phyloP scores from a whole-genome alignment of 2,113 vertebrate species.

The Leptosomus discolor region DNA sequence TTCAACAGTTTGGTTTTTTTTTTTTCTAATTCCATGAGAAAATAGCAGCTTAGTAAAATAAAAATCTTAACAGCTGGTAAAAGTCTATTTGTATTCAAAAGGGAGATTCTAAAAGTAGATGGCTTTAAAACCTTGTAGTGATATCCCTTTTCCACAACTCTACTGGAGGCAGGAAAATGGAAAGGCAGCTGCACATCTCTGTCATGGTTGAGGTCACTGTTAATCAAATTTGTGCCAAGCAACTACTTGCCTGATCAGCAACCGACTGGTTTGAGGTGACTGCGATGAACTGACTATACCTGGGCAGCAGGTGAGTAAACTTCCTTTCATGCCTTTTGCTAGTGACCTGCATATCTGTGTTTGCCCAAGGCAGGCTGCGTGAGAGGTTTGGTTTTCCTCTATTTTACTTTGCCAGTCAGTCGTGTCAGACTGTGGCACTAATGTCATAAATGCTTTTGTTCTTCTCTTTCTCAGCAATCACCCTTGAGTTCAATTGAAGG shows the following conservation, averaged over 20 bases:
- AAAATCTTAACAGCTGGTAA: background rate
- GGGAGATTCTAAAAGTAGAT: background rate
- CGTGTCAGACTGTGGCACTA: background rate
- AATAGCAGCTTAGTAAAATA: background rate
- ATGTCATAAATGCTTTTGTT: background rate
- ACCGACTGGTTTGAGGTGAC: background rate
- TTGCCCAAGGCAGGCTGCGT: background rate
- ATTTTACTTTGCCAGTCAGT: background rate
- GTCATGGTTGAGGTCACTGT: background rate
- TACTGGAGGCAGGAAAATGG: background rate
- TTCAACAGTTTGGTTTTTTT: background rate
- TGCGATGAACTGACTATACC: background rate
- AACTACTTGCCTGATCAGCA: background rate
- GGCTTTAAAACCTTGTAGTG: background rate
- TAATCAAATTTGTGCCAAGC: background rate
- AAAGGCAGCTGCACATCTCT: background rate
- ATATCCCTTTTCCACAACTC: background rate
- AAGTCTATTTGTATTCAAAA: background rate
- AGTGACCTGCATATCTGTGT: background rate
- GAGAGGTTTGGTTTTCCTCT: constrained; percentile 6
- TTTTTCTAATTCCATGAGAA: background rate
- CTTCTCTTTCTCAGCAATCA: background rate
- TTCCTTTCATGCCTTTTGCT: background rate
- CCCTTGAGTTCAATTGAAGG: background rate
- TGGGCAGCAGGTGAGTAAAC: background rate